Evolutionary conservation across 2,113 vertebrate species (phyloP), one percentile per base, ranked within the genome.

Genomic region (Gobiocypris rarus): DNA sequence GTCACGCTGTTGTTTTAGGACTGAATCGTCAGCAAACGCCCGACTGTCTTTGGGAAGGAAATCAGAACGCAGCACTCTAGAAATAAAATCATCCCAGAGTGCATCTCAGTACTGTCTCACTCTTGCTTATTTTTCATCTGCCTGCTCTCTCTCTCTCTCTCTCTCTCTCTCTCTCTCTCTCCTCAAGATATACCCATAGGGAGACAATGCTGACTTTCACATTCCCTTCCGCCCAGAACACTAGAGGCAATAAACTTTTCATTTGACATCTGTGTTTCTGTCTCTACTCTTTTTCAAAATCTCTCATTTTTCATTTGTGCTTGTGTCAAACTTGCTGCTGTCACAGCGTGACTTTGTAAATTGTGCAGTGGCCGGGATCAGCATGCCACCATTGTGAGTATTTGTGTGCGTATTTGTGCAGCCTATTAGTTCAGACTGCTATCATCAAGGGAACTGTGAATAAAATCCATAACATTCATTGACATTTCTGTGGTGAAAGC

Each of bases 381-480:
- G 50, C 4, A 2, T 71, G 48, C 50, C 34, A 11, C 41, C 45
- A 31, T 15, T 76, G 22, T 50, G 74, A 65, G 45, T 81, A 22
- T 83, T 43, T 86, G 71, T 76, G 22, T 50, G 74, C 56, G 45
- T 81, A 22, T 83, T 43, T 86, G 71, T 82, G 77, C 59, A 81
- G 26, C 82, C 28, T 48, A 19, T 45, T 54, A 41, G 61, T 69
- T 63, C 31, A 81, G 77, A 78, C 45, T 58, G 34, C 6, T 80
- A 63, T 67, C 43, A 86, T 80, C 61, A 54, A 81, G 76, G 71
- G 31, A 88, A 70, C 63, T 54, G 45, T 31, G n/a, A 75, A 82
- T 82, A 69, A 88, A 82, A 82, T 84, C 73, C 71, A 81, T 86
- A 83, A 50, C 41, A 26, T 71, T 67, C 54, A 84, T 73, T 63